Base-by-base conservation (phyloP, 2,888 invertebrate genomes). In the Drosophila differens region DNA sequence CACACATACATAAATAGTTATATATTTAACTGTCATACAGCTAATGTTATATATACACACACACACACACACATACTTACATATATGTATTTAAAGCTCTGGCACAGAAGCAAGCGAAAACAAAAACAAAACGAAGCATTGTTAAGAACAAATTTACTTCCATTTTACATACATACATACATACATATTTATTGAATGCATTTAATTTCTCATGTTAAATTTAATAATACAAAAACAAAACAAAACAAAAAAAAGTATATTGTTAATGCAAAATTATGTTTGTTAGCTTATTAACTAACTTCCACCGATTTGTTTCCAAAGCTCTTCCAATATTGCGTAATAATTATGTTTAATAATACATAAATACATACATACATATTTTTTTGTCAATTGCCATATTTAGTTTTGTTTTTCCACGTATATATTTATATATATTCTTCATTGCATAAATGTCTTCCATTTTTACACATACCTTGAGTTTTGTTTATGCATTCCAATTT, bases 111-210 rank as follows among this genome's bases (percentile, higher is more conserved):
- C 54, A 67, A 70, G 66, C 67, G 54, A 65, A 44, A 62, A 47
- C 57, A 57, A 61, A 62, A 39, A 47, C 47, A 62, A 71, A 69
- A 61, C 32, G 61, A 81, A 81, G 70, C 79, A 89, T 90, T 86
- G 90, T 86, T 90, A 90, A 89, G 90, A 83, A 90, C 89, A 89
- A 90, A 90, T 81, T 90, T 83, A 89, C 89, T 86, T 86, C 90
- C 90, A 86, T 83, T 90, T 90, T 83, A 79, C 85, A 79, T 35
- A 62, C 64, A 76, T 53, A 62, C 62, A 30, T 37, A 55, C 19
- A 57, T 53, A 71, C 53, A 83, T 85, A 86, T 86, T 86, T 86
- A 86, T 86, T 86, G 71, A 86, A 85, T 87, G 91, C 90, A 90
- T 87, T 87, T 89, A 85, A 85, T 89, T 89, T 89, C 64, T 77